Base-by-base conservation (phyloP, 2,888 invertebrate species). In the Patella depressa region DNA sequence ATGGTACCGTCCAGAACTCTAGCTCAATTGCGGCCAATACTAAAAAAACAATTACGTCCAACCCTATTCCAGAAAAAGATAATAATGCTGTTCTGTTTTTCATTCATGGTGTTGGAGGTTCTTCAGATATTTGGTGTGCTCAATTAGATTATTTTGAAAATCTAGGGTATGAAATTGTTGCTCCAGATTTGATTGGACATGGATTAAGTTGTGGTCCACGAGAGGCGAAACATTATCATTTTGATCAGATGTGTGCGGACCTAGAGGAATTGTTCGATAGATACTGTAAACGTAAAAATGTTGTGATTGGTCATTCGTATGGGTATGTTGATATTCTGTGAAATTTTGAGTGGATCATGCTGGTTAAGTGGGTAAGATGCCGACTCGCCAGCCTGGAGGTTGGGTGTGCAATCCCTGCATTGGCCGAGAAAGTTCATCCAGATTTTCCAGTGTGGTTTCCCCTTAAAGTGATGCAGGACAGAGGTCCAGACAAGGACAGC, bases 121-220 rank as follows among this genome's bases (percentile, higher is more conserved):
- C 94, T 11, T 93, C 94, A 59, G 94, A 94, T 82, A 91, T 94
- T 54, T 95, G 95, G 93, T 93, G 93, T 83, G 90, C 93, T 78
- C 93, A 95, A 87, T 92, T 94, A 57, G 91, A 93, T 69, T 94
- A 93, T 88, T 93, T 95, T 85, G 91, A 93, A 5, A 90, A 89
- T 72, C 78, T 83, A 81, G 94, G 94, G 0, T 94, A 93, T 89
- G 94, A 94, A 85, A 93, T 94, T 77, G 92, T 94, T 15, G 94
- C 94, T 1, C 94, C 94, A 17, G 95, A 95, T 88, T 92, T 95
- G 89, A 90, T 95, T 59, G 95, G 95, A 0, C 95, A 95, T 88
- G 95, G 95, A 0, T 93, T 93, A 85, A 94, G 94, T 86, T 93
- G 93, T 72, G 93, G 94, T 12, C 94, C 95, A 15, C 91, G 92